phyloP scores from a whole-genome alignment of 1,140 invertebrate species.

The Camponotus floridanus region DNA sequence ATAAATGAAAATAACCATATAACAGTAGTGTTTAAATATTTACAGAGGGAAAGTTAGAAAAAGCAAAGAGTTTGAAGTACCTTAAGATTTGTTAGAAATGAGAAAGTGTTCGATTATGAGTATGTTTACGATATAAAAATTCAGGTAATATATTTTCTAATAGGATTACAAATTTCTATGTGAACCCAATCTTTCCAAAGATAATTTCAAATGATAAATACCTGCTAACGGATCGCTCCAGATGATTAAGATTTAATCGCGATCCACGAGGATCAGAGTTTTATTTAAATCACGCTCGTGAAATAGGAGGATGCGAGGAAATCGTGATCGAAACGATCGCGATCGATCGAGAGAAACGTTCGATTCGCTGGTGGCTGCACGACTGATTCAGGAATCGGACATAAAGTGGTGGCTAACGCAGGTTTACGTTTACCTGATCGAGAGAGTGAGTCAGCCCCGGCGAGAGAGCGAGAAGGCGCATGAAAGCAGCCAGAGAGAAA shows the following conservation, averaged over 20 bases:
- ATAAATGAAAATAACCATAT: neutral
- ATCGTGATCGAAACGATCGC: constrained; percentile 18
- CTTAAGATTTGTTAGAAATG: neutral
- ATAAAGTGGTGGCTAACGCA: constrained; percentile 71
- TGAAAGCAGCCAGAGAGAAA: constrained; percentile 53
- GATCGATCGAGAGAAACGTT: constrained; percentile 40
- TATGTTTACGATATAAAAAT: neutral
- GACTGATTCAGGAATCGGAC: constrained; percentile 82
- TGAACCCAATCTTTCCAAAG: neutral
- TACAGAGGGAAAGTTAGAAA: neutral
- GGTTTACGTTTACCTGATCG: constrained; percentile 79
- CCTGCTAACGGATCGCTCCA: constrained; percentile 21
- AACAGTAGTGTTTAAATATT: neutral
- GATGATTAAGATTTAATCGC: neutral
- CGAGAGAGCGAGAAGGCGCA: constrained; percentile 53
- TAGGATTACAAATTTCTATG: too few relatives aligned
- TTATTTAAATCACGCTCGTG: neutral
- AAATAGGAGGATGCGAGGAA: neutral
- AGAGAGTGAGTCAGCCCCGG: constrained; percentile 61
- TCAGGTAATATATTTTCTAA: neutral
- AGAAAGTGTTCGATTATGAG: neutral
- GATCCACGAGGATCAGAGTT: neutral
- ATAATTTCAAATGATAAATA: constrained; percentile 19
- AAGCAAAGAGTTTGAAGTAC: neutral
- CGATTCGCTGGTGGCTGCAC: constrained; percentile 76